Evolutionary conservation across 2,797 vertebrate species (phyloP).

Genomic region (Oryzias dopingdopingensis): DNA sequence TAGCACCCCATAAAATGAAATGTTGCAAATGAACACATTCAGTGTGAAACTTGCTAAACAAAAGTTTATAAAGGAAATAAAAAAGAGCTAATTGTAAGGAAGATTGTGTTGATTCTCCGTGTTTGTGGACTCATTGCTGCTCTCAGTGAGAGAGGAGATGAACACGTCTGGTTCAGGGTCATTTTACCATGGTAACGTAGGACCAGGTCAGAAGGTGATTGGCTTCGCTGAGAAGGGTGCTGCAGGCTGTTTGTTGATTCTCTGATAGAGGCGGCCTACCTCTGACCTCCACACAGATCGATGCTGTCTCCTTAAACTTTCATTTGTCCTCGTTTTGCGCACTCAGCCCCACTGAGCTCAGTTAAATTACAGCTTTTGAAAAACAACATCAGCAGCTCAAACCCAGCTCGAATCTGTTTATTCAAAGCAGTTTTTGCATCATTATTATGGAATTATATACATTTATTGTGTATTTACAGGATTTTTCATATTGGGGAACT

Average conservation of each 20-base stretch:
- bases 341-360: constrained; percentile 61
- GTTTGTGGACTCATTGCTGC: constrained; percentile 28
- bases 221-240: constrained; percentile 61
- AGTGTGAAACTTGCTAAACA: too few species aligned
- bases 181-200: constrained; percentile 69
- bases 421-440: neutral
- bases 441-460: constrained; percentile 1
- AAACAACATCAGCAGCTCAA: constrained; percentile 18
- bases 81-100: neutral
- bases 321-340: constrained; percentile 73
- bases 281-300: constrained; percentile 76
- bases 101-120: constrained; percentile 22
- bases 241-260: constrained; percentile 76
- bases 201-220: constrained; percentile 68
- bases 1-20: too few species aligned
- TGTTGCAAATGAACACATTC: too few species aligned
- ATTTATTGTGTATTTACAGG: constrained; percentile 5
- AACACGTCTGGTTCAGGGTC: constrained; percentile 61
- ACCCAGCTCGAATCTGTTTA: constrained; percentile 16
- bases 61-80: too few species aligned
- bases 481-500: constrained; percentile 14
- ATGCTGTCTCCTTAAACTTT: constrained; percentile 80
- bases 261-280: constrained; percentile 74
- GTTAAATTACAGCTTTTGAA: constrained; percentile 46
- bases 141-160: constrained; percentile 36